phyloP scores from a whole-genome alignment of 1,140 invertebrate genomes.

The Panonychus citri region DNA sequence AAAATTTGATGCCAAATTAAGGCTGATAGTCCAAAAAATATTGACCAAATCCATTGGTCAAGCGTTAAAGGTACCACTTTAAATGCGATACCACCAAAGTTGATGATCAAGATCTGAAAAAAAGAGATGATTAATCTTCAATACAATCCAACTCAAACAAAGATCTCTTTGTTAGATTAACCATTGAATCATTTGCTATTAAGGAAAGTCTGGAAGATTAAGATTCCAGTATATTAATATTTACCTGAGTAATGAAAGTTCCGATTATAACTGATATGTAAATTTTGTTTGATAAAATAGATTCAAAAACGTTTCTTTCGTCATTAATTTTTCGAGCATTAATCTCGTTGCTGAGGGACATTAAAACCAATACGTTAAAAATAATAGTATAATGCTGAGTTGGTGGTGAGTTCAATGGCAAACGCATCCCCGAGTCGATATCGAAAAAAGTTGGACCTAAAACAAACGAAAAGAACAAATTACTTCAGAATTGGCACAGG shows the following conservation, averaged over 20 bases:
- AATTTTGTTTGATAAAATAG: slow-evolving; percentile 90
- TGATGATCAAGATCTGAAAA: slow-evolving; percentile 86
- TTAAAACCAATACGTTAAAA: slow-evolving; percentile 99
- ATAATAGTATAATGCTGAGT: slow-evolving; percentile 95
- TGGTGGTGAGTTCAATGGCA: slow-evolving; percentile 44
- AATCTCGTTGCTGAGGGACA: slow-evolving; percentile 99
- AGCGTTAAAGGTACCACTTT: slow-evolving; percentile 62
- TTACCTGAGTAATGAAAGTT: slow-evolving; percentile 71
- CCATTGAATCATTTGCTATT: no score
- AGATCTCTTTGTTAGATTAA: no score
- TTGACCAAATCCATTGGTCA: slow-evolving; percentile 96
- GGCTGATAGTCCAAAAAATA: slow-evolving; percentile 84
- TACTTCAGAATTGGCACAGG: background rate
- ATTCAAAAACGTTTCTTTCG: slow-evolving; percentile 89
- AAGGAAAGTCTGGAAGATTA: no score
- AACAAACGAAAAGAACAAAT: slow-evolving; percentile 7
- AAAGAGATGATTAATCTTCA: no score
- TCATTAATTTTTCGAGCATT: slow-evolving; percentile 98
- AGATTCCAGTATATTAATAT: no score
- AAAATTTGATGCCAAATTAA: slow-evolving; percentile 93
- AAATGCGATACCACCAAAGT: slow-evolving; percentile 91
- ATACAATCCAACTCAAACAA: no score
- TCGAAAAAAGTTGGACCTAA: slow-evolving; percentile 66
- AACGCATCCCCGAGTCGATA: slow-evolving; percentile 39
- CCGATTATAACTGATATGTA: slow-evolving; percentile 94